phyloP scores from a whole-genome alignment of 2,113 vertebrate species.

The Pomatorhinus ruficollis region DNA sequence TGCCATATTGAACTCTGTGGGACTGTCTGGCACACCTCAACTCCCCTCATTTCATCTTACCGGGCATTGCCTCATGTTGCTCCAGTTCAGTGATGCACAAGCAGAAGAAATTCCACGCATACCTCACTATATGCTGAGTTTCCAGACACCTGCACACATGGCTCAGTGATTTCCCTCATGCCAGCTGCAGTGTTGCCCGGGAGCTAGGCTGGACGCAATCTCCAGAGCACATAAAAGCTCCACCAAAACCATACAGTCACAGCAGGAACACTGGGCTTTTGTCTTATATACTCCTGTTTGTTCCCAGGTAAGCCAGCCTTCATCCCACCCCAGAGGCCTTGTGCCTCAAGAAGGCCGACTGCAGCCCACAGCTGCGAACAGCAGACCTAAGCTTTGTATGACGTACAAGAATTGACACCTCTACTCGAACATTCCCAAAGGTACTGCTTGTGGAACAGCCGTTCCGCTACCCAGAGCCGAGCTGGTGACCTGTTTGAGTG shows the following conservation, averaged over 20 bases:
- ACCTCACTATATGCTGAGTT: background rate
- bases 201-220: background rate
- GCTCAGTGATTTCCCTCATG: background rate
- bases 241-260: accelerated
- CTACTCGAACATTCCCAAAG: background rate
- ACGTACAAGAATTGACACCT: accelerated
- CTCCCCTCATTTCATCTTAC: accelerated
- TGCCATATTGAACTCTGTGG: accelerated
- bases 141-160: accelerated
- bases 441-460: background rate
- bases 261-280: background rate
- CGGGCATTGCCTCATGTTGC: background rate
- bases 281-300: accelerated
- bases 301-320: background rate
- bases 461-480: background rate
- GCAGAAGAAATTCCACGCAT: accelerated
- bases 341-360: background rate
- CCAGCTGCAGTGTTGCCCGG: background rate
- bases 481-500: background rate
- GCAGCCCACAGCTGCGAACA: accelerated
- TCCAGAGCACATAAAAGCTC: background rate
- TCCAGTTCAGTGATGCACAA: accelerated
- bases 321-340: accelerated
- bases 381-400: background rate
- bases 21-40: background rate